Percentiles rank a stretch among this genome's conserved stretches.
Evolutionary conservation across 2,888 invertebrate species (phyloP).

Genomic region (Resseliella maxima): DNA sequence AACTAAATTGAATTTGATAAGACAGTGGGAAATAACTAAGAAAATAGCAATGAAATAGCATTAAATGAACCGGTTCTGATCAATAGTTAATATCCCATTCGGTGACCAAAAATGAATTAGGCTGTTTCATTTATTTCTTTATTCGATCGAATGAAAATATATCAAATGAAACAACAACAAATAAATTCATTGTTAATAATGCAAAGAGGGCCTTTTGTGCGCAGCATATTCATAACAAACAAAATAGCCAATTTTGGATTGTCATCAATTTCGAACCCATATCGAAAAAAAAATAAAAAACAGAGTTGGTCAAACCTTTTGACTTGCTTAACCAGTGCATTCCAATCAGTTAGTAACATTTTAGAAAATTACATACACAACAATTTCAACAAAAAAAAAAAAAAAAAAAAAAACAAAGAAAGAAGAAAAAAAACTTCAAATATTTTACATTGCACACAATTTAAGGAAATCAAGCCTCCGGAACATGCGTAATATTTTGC

Average conservation of each 20-base stretch:
- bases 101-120: no score
- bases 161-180: background rate
- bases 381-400: no score
- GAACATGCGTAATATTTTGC: conserved; percentile 11
- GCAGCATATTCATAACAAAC: background rate
- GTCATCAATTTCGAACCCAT: background rate
- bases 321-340: background rate
- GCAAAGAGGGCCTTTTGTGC: no score
- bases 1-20: background rate
- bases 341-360: background rate
- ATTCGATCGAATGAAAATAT: background rate
- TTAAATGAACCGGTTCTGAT: background rate
- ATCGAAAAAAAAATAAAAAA: no score
- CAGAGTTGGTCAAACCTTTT: background rate
- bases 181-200: no score
- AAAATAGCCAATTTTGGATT: background rate
- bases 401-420: no score
- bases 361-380: no score
- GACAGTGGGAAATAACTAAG: background rate
- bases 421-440: no score
- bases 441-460: background rate
- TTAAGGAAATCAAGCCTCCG: background rate
- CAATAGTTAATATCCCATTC: no score
- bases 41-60: conserved; percentile 4
- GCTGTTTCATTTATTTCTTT: no score